Evolutionary conservation across 2,888 invertebrate genomes (phyloP).

Genomic region (Eudasyphora cyanicolor): DNA sequence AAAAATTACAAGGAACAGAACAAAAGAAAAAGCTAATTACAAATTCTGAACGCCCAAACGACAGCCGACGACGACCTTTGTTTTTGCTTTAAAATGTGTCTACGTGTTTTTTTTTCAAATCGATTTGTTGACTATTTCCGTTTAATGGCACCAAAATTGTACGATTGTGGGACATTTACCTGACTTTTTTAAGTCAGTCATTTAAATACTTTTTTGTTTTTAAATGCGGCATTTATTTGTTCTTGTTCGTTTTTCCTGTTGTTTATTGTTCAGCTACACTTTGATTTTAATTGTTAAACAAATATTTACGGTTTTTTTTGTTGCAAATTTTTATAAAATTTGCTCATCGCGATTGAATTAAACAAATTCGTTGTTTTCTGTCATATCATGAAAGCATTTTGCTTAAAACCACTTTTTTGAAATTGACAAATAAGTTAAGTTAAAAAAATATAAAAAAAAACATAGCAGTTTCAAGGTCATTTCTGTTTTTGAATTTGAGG

Average conservation of each 20-base stretch:
- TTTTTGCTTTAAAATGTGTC: neutral
- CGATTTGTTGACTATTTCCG: conserved; percentile 13
- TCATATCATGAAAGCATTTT: too few species aligned
- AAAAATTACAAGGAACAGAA: neutral
- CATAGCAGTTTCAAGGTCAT: too few species aligned
- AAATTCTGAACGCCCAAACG: neutral
- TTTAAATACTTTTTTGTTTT: neutral
- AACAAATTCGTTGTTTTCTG: too few species aligned
- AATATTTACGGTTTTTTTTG: neutral
- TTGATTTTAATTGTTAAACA: neutral
- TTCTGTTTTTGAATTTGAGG: too few species aligned
- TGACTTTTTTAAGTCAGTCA: neutral
- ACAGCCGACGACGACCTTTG: neutral
- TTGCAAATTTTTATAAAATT: too few species aligned
- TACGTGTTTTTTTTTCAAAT: too few species aligned
- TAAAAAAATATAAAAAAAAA: too few species aligned
- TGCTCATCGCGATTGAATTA: too few species aligned
- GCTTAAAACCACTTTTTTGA: too few species aligned
- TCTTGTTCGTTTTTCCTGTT: neutral
- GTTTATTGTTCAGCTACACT: too few species aligned
- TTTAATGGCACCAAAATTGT: neutral
- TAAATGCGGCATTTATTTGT: neutral
- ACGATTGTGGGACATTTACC: neutral
- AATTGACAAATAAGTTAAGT: too few species aligned
- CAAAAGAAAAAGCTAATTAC: neutral